Percentiles rank a stretch among this genome's conserved stretches.
phyloP scores from a whole-genome alignment of 2,888 invertebrate genomes.

The Cepaea hortensis region DNA sequence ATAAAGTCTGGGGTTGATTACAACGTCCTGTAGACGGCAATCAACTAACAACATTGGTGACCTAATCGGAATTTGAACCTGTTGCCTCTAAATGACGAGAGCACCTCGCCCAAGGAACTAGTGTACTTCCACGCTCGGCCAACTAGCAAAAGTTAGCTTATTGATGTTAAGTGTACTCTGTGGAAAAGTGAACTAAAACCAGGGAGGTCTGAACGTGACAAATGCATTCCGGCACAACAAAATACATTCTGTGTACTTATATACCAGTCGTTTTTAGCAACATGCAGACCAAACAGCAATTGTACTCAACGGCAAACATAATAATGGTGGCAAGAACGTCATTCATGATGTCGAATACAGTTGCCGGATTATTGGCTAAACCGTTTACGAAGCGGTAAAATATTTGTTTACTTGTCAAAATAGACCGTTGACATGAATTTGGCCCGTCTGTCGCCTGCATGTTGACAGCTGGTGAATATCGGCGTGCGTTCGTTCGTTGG shows the following conservation, averaged over 20 bases:
- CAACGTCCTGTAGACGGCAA: too few species aligned
- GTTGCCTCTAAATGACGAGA: too few species aligned
- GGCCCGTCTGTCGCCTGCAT: background rate
- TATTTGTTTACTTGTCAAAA: constrained; percentile 21
- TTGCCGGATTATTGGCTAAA: constrained; percentile 2
- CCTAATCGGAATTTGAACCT: too few species aligned
- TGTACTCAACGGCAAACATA: background rate
- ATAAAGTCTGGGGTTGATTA: too few species aligned
- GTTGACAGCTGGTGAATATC: background rate
- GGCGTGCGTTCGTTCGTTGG: background rate
- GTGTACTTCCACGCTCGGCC: too few species aligned
- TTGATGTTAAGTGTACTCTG: too few species aligned
- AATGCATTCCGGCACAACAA: background rate
- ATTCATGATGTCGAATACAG: background rate
- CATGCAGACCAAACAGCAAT: background rate
- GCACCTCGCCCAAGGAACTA: too few species aligned
- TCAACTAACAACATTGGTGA: too few species aligned
- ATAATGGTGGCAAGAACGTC: background rate
- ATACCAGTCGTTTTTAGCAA: background rate
- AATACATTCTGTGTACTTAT: background rate
- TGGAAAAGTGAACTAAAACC: too few species aligned
- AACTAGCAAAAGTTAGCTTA: too few species aligned
- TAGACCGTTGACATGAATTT: background rate
- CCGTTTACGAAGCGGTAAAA: background rate
- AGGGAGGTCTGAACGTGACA: background rate